Evolutionary conservation across 2,797 vertebrate genomes (phyloP), one percentile per base, ranked within the genome.

Genomic region (Agapornis canus): DNA sequence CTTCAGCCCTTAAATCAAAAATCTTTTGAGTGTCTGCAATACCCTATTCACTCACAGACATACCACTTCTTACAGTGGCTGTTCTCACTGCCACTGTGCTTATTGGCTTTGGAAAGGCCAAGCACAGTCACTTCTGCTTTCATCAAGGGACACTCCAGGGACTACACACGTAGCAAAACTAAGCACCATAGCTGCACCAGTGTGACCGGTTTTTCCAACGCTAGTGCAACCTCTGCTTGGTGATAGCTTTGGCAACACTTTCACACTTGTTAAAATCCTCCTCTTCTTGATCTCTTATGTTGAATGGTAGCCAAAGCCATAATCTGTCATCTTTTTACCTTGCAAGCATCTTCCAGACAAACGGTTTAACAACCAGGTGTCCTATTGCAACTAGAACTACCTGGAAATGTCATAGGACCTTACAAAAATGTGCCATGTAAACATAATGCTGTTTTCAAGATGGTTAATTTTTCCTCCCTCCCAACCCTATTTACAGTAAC

Each of bases 381-480:
- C 27, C 56, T 70, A 27, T 60, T 82, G 39, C 37, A 57, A 49
- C 29, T 42, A 64, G 47, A 91, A 47, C n/a, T 6, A 68, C 40
- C 56, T 73, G 51, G 42, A 82, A 87, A 77, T 1, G 9, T 25
- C 68, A 89, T 49, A 71, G 52, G 68, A 42, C 31, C 71, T 89
- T 64, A 80, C 43, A 26, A 85, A 35, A 71, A 57, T 47, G 8
- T 45, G 22, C 20, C 29, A 9, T 40, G 45, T 32, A 80, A 60
- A 85, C 2, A 1, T 37, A 7, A 48, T 8, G 10, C n/a, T 42
- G 91, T 52, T 93, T 72, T 75, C 39, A 89, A 43, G 5, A 8
- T 10, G 4, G 0, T 8, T 32, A 51, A 57, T 61, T 59, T 72
- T 25, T 2, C 0, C 4, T 9, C 0, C 4, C 13, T 57, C 16